These are phyloP conservation scores for Larimichthys crocea DNA, from an alignment of 2,113 vertebrate genomes.

Conservation along the genomic window DNA sequence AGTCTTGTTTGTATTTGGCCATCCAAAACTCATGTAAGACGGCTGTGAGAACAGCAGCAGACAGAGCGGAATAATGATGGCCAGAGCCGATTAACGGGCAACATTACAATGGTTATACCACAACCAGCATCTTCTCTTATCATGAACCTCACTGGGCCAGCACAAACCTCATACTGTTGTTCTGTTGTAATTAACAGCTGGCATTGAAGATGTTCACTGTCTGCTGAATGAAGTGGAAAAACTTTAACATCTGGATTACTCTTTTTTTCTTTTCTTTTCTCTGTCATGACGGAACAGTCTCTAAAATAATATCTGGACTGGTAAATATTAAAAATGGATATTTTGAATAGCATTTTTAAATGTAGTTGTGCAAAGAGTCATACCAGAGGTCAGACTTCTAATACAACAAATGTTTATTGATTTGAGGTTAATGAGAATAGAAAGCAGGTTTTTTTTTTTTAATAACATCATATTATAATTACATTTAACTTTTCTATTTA, in stretches of 20 bases:
- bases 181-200: conserved; percentile 28
- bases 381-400: background rate
- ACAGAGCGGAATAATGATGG: conserved; percentile 1
- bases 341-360: background rate
- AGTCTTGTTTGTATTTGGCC: conserved; percentile 34
- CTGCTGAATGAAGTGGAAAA: background rate
- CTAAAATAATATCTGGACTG: background rate
- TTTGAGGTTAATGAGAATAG: background rate
- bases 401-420: background rate
- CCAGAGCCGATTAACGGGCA: conserved; percentile 24
- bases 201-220: background rate
- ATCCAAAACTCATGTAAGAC: conserved; percentile 28
- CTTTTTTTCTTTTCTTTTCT: background rate
- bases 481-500: no score
- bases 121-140: background rate
- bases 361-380: background rate
- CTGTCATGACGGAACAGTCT: background rate
- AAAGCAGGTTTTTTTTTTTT: no score
- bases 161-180: conserved; percentile 11
- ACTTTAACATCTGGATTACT: background rate
- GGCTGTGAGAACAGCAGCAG: conserved; percentile 22
- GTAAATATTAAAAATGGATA: background rate
- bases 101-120: conserved; percentile 21
- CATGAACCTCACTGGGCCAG: conserved; percentile 1
- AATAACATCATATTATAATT: no score